Evolutionary conservation across 2,797 vertebrate genomes (phyloP), one percentile per base, ranked within the genome.

Genomic region (Vipera latastei): DNA sequence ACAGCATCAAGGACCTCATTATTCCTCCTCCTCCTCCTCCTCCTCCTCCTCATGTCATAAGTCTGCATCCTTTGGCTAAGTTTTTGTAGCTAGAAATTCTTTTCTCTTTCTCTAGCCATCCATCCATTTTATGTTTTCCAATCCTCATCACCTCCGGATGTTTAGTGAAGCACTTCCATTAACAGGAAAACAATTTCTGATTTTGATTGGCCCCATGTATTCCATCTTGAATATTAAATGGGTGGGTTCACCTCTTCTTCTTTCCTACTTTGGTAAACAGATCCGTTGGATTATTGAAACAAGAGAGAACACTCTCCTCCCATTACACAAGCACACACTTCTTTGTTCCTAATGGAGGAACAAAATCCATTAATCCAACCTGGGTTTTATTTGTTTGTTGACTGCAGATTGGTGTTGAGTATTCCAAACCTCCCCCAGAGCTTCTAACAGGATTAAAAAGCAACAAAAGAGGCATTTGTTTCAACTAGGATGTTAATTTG

Each of bases 331-430:
- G 48, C 88, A 8, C n/a, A 90, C 63, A 38, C 53, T 32, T 91
- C 55, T 26, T 12, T 61, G 8, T 94, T 94, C 95, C 60, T 95
- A 28, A 95, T 92, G 94, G 93, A 94, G 83, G 90, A 93, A 95
- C 94, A 96, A 96, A 95, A 96, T 96, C 94, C 94, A 90, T 93
- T 97, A 96, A 97, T 96, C 92, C 96, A 92, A 91, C 94, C 89
- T 28, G 87, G 93, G 91, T 93, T 96, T 96, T 95, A 95, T 96
- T 96, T 97, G 94, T 93, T 94, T 93, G 90, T 95, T 97, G 96
- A 92, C 96, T 96, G 92, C 89, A 91, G 93, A 95, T 89, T 92
- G 92, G 94, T 95, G 93, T 78, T 93, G 95, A 94, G 91, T 92
- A 95, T 0, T 16, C n/a, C 0, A n/a, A 60, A 95, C 93, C 88